Evolutionary conservation across 1,140 invertebrate species (phyloP).

Genomic region (Drosophila pandora): DNA sequence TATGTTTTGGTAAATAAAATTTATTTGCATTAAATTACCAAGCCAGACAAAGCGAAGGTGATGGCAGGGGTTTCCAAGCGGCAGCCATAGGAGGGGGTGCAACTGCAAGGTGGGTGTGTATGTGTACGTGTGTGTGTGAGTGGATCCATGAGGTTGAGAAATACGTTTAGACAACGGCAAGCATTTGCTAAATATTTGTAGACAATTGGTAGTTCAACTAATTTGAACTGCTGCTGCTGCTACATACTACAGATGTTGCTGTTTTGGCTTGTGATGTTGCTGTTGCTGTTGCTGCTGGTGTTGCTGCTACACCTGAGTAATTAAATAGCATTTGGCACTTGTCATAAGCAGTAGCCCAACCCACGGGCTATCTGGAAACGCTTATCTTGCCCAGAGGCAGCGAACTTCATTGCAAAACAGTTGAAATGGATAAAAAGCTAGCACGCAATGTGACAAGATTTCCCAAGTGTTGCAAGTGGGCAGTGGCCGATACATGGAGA

Average conservation of each 20-base stretch:
- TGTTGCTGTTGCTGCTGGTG: slow-evolving; percentile 24
- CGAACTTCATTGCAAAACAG: slow-evolving; percentile 79
- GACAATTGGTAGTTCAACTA: slow-evolving; percentile 81
- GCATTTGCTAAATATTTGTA: slow-evolving; percentile 82
- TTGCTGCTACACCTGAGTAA: slow-evolving; percentile 66
- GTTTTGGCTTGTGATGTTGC: slow-evolving; percentile 24
- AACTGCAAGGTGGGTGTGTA: slow-evolving; percentile 9
- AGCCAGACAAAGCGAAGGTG: slow-evolving; percentile 60
- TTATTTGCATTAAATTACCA: slow-evolving; percentile 82
- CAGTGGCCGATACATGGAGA: slow-evolving; percentile 20
- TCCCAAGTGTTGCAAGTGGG: slow-evolving; percentile 30
- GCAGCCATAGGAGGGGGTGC: slow-evolving; percentile 3
- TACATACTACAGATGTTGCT: slow-evolving; percentile 2
- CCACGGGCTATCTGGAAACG: slow-evolving; percentile 46
- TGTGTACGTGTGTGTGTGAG: slow-evolving; percentile 1
- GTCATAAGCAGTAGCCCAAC: slow-evolving; percentile 42
- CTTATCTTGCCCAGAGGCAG: slow-evolving; percentile 81
- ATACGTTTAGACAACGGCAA: slow-evolving; percentile 52
- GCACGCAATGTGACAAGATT: slow-evolving; percentile 74
- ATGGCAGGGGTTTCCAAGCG: slow-evolving; percentile 32
- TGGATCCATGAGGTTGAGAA: slow-evolving; percentile 19
- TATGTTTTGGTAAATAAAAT: slow-evolving; percentile 82
- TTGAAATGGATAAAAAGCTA: slow-evolving; percentile 22
- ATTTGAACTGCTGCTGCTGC: slow-evolving; percentile 56
- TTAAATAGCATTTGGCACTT: slow-evolving; percentile 63